These are phyloP conservation scores for Brachionichthys hirsutus DNA, from an alignment of 2,113 vertebrate species.

Conservation along the genomic window DNA sequence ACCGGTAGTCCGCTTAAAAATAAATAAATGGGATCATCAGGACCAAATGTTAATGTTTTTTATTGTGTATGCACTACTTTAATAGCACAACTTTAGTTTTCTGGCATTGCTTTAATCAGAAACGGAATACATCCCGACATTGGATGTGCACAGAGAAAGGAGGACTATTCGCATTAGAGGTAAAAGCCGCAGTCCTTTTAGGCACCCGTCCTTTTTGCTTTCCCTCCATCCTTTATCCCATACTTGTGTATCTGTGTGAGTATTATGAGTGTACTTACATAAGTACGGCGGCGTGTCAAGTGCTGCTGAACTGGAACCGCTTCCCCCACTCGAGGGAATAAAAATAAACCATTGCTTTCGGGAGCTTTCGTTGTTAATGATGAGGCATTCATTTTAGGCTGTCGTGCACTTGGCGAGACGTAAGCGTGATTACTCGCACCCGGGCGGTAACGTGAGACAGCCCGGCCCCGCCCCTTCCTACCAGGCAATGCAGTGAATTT, in stretches of 20 bases:
- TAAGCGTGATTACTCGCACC: slow-evolving; percentile 1
- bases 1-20: slow-evolving; percentile 11
- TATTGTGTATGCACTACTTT: slow-evolving; percentile 33
- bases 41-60: slow-evolving; percentile 12
- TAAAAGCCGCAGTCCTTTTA: slow-evolving; percentile 31
- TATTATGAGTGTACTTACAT: slow-evolving; percentile 2
- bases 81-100: slow-evolving; percentile 30
- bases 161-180: slow-evolving; percentile 44
- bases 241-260: slow-evolving; percentile 11
- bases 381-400: slow-evolving; percentile 14
- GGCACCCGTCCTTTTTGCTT: slow-evolving; percentile 43
- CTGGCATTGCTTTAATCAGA: slow-evolving; percentile 10
- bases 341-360: slow-evolving; percentile 20
- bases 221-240: slow-evolving; percentile 4
- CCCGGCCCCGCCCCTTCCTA: background rate
- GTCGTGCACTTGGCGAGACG: background rate
- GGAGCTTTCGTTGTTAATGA: slow-evolving; percentile 5
- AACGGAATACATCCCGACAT: slow-evolving; percentile 5
- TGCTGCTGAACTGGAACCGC: slow-evolving; percentile 3
- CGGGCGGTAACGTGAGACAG: slow-evolving; percentile 8
- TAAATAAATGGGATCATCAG: slow-evolving; percentile 15
- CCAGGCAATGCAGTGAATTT: slow-evolving; percentile 14
- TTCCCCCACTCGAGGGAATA: slow-evolving; percentile 17
- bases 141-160: slow-evolving; percentile 15
- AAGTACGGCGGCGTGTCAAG: background rate